Base-by-base conservation (phyloP, 2,888 invertebrate genomes). In the Shargacucullia verbasci region DNA sequence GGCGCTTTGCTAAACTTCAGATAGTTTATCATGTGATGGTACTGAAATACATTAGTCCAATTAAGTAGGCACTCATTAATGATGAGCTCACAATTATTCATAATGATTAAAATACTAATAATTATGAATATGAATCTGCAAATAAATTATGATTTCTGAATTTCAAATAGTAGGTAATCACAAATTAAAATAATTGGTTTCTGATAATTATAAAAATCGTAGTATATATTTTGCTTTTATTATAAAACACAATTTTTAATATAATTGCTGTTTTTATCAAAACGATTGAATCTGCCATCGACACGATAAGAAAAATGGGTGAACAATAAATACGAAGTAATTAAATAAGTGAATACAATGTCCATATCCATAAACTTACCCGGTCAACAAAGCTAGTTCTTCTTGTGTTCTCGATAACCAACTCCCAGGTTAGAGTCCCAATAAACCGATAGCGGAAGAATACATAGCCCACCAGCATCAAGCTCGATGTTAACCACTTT, bases 21-120 rank as follows among this genome's bases (percentile, higher is more conserved):
- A 55, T 90, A 91, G 3, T 76, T 81, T 37, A 88, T 73, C 89
- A 92, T 91, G 57, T 93, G 91, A 44, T 90, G 90, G 43, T 90
- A 92, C 92, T 93, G 79, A 73, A 20, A 20, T 20, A 20, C 4
- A 20, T 20, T 20, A 20, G 2, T 20, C 4, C 2, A 2, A 20
- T 20, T 3, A 20, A 2, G 20, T 20, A 20, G 20, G 20, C 20
- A 20, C 20, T 38, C 20, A 15, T 43, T 43, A 20, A 20, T 20
- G 35, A 44, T 39, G 39, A 14, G 6, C 35, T 35, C 29, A 47
- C 27, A 47, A 29, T 14, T 44, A 66, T 57, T 50, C 29, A 44
- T 27, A 45, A 38, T 39, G 39, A 69, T 64, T 69, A 37, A 48
- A 67, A 62, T 20, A 20, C 20, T 20, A 20, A 20, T 20, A 3